These are phyloP conservation scores for Pristionchus japonicus DNA, from an alignment of 2,888 invertebrate species.

Conservation along the genomic window DNA sequence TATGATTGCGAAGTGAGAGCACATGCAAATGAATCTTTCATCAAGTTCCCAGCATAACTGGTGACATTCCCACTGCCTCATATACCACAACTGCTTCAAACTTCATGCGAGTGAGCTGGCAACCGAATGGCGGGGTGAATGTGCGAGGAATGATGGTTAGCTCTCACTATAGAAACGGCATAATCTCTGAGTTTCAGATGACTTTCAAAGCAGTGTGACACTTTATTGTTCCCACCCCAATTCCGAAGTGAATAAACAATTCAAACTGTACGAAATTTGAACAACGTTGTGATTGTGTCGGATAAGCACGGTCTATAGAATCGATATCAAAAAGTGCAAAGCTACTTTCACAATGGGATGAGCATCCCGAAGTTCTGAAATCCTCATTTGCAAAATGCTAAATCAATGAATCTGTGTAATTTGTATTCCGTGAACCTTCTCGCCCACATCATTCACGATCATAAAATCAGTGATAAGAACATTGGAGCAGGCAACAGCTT, in stretches of 20 bases:
- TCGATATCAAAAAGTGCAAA: too few species aligned
- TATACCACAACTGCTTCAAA: background rate
- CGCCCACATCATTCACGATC: background rate
- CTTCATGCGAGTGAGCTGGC: background rate
- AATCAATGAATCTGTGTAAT: too few species aligned
- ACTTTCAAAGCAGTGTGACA: background rate
- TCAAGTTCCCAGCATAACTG: background rate
- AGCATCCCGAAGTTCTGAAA: too few species aligned
- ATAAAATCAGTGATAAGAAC: background rate
- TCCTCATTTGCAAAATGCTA: too few species aligned
- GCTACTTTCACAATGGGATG: too few species aligned
- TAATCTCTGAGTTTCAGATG: background rate
- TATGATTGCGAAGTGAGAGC: background rate
- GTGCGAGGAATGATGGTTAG: conserved; percentile 5
- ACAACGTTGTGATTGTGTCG: too few species aligned
- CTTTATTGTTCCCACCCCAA: too few species aligned
- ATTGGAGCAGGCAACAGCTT: too few species aligned
- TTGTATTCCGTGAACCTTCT: background rate
- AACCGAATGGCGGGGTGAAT: background rate
- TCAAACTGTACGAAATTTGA: too few species aligned
- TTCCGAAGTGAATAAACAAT: too few species aligned
- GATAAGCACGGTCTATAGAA: too few species aligned
- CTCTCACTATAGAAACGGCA: background rate
- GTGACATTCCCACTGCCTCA: background rate
- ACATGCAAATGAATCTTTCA: background rate